Base-by-base conservation (phyloP, 2,113 vertebrate species). In the Octodon degus region DNA sequence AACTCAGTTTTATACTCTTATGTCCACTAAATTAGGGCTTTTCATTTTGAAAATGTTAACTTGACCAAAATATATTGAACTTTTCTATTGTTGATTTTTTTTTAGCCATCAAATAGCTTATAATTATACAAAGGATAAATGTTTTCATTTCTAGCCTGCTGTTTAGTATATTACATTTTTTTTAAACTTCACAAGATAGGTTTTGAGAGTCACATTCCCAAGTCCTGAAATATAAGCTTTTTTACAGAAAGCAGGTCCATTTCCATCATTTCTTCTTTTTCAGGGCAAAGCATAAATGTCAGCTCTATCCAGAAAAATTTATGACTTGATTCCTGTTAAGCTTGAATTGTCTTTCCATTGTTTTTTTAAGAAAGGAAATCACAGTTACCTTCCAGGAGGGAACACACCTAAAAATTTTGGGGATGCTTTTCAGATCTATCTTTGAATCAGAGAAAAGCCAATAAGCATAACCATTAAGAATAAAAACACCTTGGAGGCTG, bases 391-490 rank as follows among this genome's bases (percentile, higher is more conserved):
- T 53, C 14, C 77, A 86, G 6, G 74, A 34, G 3, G 65, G 93
- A 95, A 32, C 11, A 86, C 70, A 94, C 40, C 19, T 93, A 88
- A 93, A 93, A 87, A 5, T 32, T 67, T 32, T 32, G 70, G 32
- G 19, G 7, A 0, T 85, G 1, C 70, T 83, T 93, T 96, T 90
- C 20, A 87, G 81, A 80, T 85, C 9, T 91, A 8, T 91, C 76
- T 96, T 96, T 96, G 67, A 95, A 74, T 13, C 79, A 60, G 82
- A 93, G 11, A 92, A 82, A 50, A 89, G 60, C 43, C 86, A 81
- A 85, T 37, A 88, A 95, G 22, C 34, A 58, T 50, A 94, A 85
- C 24, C 40, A 93, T 22, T 17, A 32, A 81, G 50, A 76, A 4
- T 67, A 47, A 85, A 95, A 96, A 72, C 50, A 50, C 50, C 50